Evolutionary conservation across 2,113 vertebrate genomes (phyloP), one percentile per base, ranked within the genome.

Genomic region (Chionodraco myersi): DNA sequence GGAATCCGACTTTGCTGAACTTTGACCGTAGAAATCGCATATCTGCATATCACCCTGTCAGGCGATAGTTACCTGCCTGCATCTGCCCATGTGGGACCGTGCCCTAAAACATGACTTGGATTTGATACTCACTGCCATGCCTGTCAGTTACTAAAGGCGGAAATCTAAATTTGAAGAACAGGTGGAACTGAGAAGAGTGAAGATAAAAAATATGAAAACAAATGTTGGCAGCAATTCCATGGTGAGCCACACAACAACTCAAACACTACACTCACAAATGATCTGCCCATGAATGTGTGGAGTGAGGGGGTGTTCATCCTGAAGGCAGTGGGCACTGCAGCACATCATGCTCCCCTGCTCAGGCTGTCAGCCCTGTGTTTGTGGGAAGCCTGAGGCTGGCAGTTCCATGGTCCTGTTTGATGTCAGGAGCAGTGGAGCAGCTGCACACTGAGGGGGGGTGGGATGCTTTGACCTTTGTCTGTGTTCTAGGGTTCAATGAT

Each of bases 311-410:
- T 18, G 11, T 2, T 52, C 47, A 60, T 56, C 52, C 51, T 83
- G 45, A 65, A 47, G 62, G 36, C 26, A 57, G 69, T 5, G 8
- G 64, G 51, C 23, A 62, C 66, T 49, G 66, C 70, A 62, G 57
- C 44, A 30, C 30, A 30, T 30, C 30, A 11, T 71, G 64, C 68
- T 74, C 64, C 21, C 45, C n/a, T 30, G 66, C 79, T 78, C 54
- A 73, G 77, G 78, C 54, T 72, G 75, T 79, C 52, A 30, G 30
- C 30, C 30, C 30, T 4, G 30, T 30, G 30, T 30, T 30, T 4
- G 45, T 60, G 54, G 36, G 67, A 77, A 68, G 44, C 52, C 63
- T 21, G 73, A 80, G 44, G 47, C 77, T 66, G 77, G 83, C 75
- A 76, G 21, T 30, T 4, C 76, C 68, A 23, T 67, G 68, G 62